Evolutionary conservation across 1,140 invertebrate species (phyloP).

Genomic region (Lucilia sericata): DNA sequence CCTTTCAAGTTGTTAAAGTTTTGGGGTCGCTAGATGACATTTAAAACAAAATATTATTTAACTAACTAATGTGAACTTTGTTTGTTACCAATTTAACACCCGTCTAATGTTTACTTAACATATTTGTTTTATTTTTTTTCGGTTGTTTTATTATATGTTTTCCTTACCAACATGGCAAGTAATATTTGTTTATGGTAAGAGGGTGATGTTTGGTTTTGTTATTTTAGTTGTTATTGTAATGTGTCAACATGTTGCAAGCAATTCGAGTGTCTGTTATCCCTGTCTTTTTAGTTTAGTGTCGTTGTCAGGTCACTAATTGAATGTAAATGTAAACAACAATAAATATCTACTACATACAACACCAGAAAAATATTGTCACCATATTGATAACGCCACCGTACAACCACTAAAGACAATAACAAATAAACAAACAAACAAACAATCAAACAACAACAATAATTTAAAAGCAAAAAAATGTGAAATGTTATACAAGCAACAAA

Average conservation of each 20-base stretch:
- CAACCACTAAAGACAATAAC: not conserved
- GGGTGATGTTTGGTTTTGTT: not conserved
- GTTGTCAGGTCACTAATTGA: conserved; percentile 26
- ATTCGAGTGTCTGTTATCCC: not conserved
- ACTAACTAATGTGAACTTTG: not conserved
- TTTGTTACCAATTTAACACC: not conserved
- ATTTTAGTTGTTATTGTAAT: not conserved
- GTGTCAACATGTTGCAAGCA: conserved; percentile 21
- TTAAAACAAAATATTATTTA: not conserved
- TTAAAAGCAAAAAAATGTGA: not conserved
- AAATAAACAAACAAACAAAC: too few species aligned
- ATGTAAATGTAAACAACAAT: not conserved
- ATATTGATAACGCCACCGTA: not conserved
- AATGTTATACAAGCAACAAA: not conserved
- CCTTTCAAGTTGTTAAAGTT: too few species aligned
- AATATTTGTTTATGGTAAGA: not conserved
- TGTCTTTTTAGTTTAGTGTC: not conserved
- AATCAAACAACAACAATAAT: not conserved
- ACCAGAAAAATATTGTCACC: not conserved
- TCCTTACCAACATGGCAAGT: too few species aligned
- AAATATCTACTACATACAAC: not conserved
- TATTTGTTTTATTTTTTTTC: not conserved
- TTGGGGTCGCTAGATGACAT: not conserved
- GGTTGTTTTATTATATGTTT: not conserved
- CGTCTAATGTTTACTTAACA: not conserved